Conservation (phyloP, 2,797 vertebrate genomes). For the Leucoraja ocellata region DNA sequence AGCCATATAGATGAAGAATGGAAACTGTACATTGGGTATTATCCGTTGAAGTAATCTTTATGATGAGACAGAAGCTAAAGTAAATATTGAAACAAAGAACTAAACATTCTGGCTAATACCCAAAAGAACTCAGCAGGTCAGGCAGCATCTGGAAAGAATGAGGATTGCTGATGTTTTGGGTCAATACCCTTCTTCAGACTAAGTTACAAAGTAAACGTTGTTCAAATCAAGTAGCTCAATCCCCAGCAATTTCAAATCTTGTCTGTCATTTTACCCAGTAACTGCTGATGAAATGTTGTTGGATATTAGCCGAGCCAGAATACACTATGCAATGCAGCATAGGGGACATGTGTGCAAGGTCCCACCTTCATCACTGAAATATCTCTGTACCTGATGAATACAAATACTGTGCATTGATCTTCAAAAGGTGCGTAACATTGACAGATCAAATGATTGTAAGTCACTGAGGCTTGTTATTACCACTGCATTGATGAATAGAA, state of each 20-base stretch:
- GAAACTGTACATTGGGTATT: too few relatives aligned
- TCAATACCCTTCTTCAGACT: too few relatives aligned
- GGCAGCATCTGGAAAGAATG: too few relatives aligned
- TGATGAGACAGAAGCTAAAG: neutral
- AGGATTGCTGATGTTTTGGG: too few relatives aligned
- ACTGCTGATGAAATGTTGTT: neutral
- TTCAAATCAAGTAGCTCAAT: neutral
- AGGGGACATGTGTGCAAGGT: neutral
- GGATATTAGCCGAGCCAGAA: too few relatives aligned
- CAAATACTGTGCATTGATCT: neutral
- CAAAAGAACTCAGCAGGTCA: too few relatives aligned
- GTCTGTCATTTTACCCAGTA: neutral
- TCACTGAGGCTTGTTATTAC: neutral
- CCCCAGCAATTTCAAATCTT: neutral
- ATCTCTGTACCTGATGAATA: neutral
- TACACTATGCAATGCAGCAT: too few relatives aligned
- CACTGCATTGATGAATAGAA: neutral
- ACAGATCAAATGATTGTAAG: neutral
- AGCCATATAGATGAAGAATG: neutral
- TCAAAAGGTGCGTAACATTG: neutral
- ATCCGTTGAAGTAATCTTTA: neutral
- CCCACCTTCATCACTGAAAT: neutral
- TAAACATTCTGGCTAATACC: too few relatives aligned
- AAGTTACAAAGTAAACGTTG: neutral
- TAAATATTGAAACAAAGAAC: too few relatives aligned